Percentiles rank a stretch among this genome's conserved stretches.
These are phyloP conservation scores for Mellilla xanthometata DNA, from an alignment of 2,888 invertebrate species.

Conservation along the genomic window DNA sequence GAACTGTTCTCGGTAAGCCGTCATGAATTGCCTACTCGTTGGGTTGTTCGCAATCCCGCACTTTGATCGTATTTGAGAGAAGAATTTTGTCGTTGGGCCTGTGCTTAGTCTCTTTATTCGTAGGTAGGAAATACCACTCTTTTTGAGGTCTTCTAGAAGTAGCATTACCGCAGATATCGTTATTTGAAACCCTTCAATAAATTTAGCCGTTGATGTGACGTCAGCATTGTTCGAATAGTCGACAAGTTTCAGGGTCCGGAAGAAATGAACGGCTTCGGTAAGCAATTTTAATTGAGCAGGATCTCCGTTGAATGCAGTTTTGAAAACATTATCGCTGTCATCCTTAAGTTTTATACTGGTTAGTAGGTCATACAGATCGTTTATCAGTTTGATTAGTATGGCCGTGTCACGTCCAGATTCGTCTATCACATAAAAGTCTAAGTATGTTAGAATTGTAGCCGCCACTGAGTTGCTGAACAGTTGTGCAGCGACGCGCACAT, in stretches of 20 bases:
- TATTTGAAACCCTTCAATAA: conserved; percentile 36
- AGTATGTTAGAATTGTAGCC: conserved; percentile 29
- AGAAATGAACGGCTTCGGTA: conserved; percentile 32
- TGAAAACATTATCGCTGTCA: conserved; percentile 17
- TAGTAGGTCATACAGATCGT: conserved; percentile 32
- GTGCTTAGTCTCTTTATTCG: conserved; percentile 21
- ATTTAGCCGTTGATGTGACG: conserved; percentile 33
- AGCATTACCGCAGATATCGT: conserved; percentile 35
- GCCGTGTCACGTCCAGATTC: conserved; percentile 29
- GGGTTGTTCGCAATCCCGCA: conserved; percentile 18
- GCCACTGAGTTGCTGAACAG: conserved; percentile 34
- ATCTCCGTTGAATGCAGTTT: conserved; percentile 32
- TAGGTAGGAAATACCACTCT: conserved; percentile 18
- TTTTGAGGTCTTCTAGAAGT: conserved; percentile 33
- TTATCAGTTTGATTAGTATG: conserved; percentile 31
- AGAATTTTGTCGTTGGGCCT: conserved; percentile 17
- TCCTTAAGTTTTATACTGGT: conserved; percentile 21
- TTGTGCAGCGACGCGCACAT: conserved; percentile 29
- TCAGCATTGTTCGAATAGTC: conserved; percentile 31
- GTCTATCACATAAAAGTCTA: conserved; percentile 26
- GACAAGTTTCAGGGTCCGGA: conserved; percentile 35
- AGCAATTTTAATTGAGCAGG: conserved; percentile 31
- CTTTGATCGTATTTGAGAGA: conserved; percentile 19
- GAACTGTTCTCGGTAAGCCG: conserved; percentile 14
- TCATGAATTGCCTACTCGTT: conserved; percentile 11